Evolutionary conservation across 2,113 vertebrate species (phyloP).

Genomic region (Embiotoca jacksoni): DNA sequence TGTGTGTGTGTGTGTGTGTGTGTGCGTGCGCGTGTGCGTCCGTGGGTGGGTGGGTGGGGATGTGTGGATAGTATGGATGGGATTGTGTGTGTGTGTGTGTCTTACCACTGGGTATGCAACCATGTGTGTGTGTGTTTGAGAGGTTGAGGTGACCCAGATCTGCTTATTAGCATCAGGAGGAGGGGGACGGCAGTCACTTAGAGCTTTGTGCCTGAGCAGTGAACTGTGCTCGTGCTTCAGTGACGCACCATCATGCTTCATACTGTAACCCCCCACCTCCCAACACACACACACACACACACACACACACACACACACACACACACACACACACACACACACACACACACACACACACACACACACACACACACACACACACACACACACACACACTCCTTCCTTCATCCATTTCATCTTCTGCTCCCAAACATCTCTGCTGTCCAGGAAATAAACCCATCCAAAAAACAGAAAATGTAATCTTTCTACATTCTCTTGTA

Average conservation of each 20-base stretch:
- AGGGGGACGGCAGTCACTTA: constrained; percentile 73
- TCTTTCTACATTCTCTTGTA: background rate
- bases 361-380: constrained; percentile 16
- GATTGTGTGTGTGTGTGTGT: constrained; percentile 19
- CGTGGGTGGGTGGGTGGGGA: no score
- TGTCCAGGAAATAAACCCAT: constrained; percentile 48
- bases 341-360: constrained; percentile 21
- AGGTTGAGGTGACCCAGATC: constrained; percentile 81
- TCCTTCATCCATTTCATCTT: constrained; percentile 24
- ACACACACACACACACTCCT: constrained; percentile 15
- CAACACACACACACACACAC: constrained; percentile 11
- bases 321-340: constrained; percentile 20
- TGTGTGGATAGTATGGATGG: no score
- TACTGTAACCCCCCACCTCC: constrained; percentile 62
- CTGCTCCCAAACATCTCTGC: constrained; percentile 30
- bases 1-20: background rate
- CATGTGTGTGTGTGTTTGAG: constrained; percentile 46
- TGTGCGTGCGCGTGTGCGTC: constrained; percentile 8
- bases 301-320: constrained; percentile 10
- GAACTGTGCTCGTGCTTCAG: constrained; percentile 79
- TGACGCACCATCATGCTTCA: constrained; percentile 74
- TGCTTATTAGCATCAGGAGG: constrained; percentile 81
- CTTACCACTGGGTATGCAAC: constrained; percentile 43
- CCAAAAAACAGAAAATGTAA: background rate
- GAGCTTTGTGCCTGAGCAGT: constrained; percentile 83